Percentiles rank a stretch among this genome's conserved stretches.
phyloP scores from a whole-genome alignment of 1,140 invertebrate genomes.

The Ceratina australensis region DNA sequence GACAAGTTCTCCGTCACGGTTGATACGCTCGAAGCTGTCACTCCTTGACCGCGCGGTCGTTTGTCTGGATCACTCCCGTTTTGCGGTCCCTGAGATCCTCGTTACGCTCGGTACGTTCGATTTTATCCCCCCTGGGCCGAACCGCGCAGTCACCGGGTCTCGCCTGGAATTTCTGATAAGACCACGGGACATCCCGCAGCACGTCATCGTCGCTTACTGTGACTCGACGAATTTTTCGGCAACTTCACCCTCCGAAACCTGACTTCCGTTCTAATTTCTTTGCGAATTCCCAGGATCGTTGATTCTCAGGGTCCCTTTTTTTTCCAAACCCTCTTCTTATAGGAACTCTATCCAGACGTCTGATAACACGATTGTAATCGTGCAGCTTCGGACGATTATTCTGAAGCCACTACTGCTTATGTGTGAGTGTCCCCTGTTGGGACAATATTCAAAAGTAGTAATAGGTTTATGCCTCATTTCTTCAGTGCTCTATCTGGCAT shows the following conservation, averaged over 20 bases:
- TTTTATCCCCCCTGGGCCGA: constrained; percentile 25
- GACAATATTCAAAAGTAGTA: no score
- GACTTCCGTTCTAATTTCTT: neutral
- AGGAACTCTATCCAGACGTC: no score
- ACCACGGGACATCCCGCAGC: neutral
- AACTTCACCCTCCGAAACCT: neutral
- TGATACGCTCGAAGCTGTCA: constrained; percentile 72
- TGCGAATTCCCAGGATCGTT: neutral
- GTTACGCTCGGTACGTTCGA: constrained; percentile 44
- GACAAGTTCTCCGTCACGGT: constrained; percentile 51
- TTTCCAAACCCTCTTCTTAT: no score
- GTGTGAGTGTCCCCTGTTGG: no score
- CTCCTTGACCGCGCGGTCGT: constrained; percentile 73
- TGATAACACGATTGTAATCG: no score
- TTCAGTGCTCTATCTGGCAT: no score
- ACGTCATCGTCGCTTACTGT: neutral
- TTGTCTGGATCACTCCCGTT: constrained; percentile 74
- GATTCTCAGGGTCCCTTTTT: neutral
- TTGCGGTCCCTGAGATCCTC: constrained; percentile 55
- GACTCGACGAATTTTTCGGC: constrained; percentile 38
- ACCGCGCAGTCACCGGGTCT: constrained; percentile 22
- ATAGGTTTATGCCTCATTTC: no score
- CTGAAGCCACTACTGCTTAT: no score
- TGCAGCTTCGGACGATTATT: no score
- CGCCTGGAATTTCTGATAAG: constrained; percentile 41